Conservation (phyloP, 2,888 invertebrate species). For the Chloromyia formosa region DNA sequence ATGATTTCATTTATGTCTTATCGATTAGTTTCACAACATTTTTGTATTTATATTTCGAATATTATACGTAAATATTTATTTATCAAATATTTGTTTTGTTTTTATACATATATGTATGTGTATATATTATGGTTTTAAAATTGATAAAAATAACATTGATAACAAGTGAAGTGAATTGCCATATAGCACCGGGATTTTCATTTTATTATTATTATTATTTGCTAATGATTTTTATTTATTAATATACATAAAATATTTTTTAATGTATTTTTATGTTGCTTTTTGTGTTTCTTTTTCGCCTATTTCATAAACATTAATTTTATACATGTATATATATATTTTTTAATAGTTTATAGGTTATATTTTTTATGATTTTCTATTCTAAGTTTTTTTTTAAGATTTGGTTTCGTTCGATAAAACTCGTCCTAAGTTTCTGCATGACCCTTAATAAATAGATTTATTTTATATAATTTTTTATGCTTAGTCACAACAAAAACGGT, state of each 20-base stretch:
- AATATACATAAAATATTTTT: neutral
- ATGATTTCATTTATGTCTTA: no score
- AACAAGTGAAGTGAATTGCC: slow-evolving; percentile 43
- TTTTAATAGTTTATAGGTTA: slow-evolving; percentile 5
- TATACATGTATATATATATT: slow-evolving; percentile 34
- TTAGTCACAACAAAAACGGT: no score
- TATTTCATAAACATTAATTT: slow-evolving; percentile 3
- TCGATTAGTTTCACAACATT: no score
- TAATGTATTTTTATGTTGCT: slow-evolving; percentile 1
- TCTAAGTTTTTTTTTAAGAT: neutral
- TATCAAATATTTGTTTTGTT: slow-evolving; percentile 3
- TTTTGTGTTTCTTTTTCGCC: no score
- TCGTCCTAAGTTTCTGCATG: no score
- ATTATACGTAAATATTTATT: neutral
- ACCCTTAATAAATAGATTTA: no score
- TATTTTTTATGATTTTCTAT: neutral
- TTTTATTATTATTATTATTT: neutral
- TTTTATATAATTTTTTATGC: no score
- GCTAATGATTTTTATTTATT: slow-evolving; percentile 14
- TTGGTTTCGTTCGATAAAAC: neutral
- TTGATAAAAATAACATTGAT: slow-evolving; percentile 30
- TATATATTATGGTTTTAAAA: slow-evolving; percentile 1
- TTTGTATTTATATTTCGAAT: no score
- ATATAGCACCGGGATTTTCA: slow-evolving; percentile 47
- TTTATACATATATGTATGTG: neutral